A percentile compares a stretch with the other conserved stretches of the same genome.
Conservation (phyloP, 1,140 invertebrate species). For the Ridgeia piscesae region DNA sequence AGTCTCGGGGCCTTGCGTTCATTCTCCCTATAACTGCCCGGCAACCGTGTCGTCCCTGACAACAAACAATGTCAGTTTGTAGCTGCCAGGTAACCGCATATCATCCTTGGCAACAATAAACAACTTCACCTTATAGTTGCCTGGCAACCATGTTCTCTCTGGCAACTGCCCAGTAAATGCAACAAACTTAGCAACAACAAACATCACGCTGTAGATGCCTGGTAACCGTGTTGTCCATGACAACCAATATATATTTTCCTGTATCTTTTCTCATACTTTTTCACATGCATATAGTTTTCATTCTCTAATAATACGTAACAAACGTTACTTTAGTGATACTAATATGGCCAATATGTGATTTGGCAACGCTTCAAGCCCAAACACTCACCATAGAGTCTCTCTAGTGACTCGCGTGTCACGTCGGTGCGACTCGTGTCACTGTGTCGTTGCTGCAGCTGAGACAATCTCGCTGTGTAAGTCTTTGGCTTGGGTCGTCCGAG, state of each 20-base stretch:
- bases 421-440: not conserved
- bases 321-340: not conserved
- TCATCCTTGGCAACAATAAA: not conserved
- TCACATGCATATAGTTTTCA: not conserved
- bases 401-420: not conserved
- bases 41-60: slow-evolving; percentile 25
- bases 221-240: too few relatives aligned
- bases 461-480: slow-evolving; percentile 21
- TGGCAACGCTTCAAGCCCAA: not conserved
- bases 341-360: not conserved
- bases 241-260: too few relatives aligned
- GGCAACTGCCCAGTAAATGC: too few relatives aligned
- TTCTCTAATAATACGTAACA: not conserved
- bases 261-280: not conserved
- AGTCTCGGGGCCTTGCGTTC: slow-evolving; percentile 34
- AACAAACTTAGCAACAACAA: too few relatives aligned
- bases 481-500: not conserved
- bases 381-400: not conserved
- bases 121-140: too few relatives aligned
- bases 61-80: not conserved
- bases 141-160: too few relatives aligned
- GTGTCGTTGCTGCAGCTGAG: not conserved
- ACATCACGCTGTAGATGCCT: too few relatives aligned
- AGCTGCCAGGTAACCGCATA: too few relatives aligned
- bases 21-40: slow-evolving; percentile 27